Conservation (phyloP, 2,888 invertebrate genomes). For the Schizotus pectinicornis region DNA sequence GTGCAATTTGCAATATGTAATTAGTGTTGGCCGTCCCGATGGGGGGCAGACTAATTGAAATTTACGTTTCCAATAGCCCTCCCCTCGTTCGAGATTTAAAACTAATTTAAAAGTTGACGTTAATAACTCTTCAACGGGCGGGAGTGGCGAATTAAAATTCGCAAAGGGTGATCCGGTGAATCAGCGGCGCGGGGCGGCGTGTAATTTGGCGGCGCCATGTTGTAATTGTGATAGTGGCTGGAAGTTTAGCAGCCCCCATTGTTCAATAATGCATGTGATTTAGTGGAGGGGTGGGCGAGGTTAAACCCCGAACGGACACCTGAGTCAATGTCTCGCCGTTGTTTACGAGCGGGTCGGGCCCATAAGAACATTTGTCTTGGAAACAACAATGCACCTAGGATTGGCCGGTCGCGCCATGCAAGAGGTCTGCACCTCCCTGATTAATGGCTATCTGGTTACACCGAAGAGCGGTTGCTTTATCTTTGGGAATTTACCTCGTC, state of each 20-base stretch:
- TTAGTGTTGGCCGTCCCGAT: too few species aligned
- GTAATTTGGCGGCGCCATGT: constrained; percentile 49
- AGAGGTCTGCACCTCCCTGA: constrained; percentile 44
- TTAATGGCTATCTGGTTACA: constrained; percentile 47
- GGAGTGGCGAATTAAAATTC: constrained; percentile 46
- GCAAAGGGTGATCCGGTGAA: constrained; percentile 20
- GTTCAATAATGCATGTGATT: constrained; percentile 57
- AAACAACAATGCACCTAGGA: constrained; percentile 49
- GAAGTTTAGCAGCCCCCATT: constrained; percentile 50
- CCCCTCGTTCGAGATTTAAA: constrained; percentile 47
- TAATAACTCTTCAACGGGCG: constrained; percentile 35
- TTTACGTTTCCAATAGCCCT: constrained; percentile 46
- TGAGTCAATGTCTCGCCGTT: constrained; percentile 45
- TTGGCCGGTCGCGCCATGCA: constrained; percentile 39
- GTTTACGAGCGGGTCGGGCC: constrained; percentile 48
- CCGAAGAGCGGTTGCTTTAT: constrained; percentile 29
- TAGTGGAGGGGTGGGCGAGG: constrained; percentile 49
- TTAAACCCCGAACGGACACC: constrained; percentile 45
- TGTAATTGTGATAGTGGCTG: constrained; percentile 50
- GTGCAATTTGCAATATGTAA: too few species aligned
- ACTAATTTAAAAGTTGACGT: constrained; percentile 47
- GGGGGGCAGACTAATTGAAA: constrained; percentile 40
- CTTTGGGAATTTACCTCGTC: constrained; percentile 21
- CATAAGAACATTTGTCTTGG: constrained; percentile 49
- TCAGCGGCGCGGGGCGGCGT: constrained; percentile 26